Evolutionary conservation across 2,797 vertebrate genomes (phyloP).

Genomic region (Helicolenus hilgendorfi): DNA sequence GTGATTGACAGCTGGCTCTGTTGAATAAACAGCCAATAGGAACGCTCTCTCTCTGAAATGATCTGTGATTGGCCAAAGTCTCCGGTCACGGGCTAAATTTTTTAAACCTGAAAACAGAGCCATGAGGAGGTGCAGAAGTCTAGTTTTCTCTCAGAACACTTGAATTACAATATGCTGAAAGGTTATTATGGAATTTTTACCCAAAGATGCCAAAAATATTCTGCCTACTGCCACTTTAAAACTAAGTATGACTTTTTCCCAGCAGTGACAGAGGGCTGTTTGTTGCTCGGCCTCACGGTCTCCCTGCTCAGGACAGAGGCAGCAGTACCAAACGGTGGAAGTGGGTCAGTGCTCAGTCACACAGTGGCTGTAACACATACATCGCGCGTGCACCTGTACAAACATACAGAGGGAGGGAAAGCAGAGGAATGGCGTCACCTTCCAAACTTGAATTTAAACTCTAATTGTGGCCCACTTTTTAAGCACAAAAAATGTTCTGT

Average conservation of each 20-base stretch:
- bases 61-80: too few relatives aligned
- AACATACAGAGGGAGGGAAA: slow-evolving; percentile 75
- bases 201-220: too few relatives aligned
- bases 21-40: too few relatives aligned
- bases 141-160: too few relatives aligned
- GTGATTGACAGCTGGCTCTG: too few relatives aligned
- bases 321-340: slow-evolving; percentile 69
- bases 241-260: slow-evolving; percentile 5
- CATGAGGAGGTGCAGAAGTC: too few relatives aligned
- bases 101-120: too few relatives aligned
- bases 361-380: slow-evolving; percentile 79
- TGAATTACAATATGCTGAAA: too few relatives aligned
- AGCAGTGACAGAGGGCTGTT: slow-evolving; percentile 68
- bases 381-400: slow-evolving; percentile 87
- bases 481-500: slow-evolving; percentile 26
- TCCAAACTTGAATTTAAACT: slow-evolving; percentile 49
- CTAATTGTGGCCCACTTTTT: slow-evolving; percentile 33
- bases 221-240: not conserved
- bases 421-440: slow-evolving; percentile 50
- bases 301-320: slow-evolving; percentile 50
- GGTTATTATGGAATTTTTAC: too few relatives aligned
- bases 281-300: slow-evolving; percentile 59
- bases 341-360: slow-evolving; percentile 83
- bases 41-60: too few relatives aligned
- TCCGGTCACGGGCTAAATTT: too few relatives aligned